phyloP scores from a whole-genome alignment of 2,888 invertebrate species.

The Drosophila birchii region DNA sequence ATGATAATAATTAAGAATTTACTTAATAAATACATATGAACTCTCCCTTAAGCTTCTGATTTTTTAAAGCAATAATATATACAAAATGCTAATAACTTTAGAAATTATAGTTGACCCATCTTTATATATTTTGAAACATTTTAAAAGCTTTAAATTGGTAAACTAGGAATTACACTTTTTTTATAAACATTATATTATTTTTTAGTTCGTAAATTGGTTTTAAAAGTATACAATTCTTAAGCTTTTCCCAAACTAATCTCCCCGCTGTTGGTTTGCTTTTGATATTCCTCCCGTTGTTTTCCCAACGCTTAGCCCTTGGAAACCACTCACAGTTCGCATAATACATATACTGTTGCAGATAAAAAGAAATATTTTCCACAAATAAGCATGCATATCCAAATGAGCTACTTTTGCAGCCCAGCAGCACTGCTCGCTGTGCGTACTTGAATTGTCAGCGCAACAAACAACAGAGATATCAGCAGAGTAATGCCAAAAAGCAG shows the following conservation, averaged over 20 bases:
- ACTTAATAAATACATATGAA: too few species aligned
- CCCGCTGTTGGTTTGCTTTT: constrained; percentile 14
- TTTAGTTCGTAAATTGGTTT: background rate
- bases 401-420: constrained; percentile 38
- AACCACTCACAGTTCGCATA: constrained; percentile 7
- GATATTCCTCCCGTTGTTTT: constrained; percentile 16
- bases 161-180: background rate
- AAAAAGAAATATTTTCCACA: constrained; percentile 9
- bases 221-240: too few species aligned
- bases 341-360: background rate
- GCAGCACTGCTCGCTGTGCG: constrained; percentile 45
- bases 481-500: constrained; percentile 28
- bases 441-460: constrained; percentile 48
- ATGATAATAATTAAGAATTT: too few species aligned
- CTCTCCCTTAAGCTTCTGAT: too few species aligned
- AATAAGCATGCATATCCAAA: constrained; percentile 29
- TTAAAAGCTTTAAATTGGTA: background rate
- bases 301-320: constrained; percentile 11
- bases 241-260: background rate
- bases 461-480: constrained; percentile 34
- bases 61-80: too few species aligned
- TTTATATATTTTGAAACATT: background rate
- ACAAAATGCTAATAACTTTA: background rate
- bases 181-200: background rate
- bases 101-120: background rate